Evolutionary conservation across 2,113 vertebrate species (phyloP).

Genomic region (Equus przewalskii): DNA sequence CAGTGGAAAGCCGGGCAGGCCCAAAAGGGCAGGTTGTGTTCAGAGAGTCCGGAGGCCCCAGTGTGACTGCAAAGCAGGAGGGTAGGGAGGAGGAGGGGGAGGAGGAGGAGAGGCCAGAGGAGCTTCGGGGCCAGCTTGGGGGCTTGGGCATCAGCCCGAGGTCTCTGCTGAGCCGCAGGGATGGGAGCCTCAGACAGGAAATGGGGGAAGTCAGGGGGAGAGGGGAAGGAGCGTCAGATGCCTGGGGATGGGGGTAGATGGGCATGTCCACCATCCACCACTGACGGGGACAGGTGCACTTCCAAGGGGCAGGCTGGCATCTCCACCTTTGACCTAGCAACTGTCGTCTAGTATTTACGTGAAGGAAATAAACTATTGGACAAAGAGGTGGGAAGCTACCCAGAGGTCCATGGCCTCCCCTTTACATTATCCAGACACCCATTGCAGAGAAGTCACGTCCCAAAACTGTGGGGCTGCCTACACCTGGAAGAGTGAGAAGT

Average conservation of each 20-base stretch:
- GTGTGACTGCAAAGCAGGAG: neutral
- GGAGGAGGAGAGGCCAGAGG: neutral
- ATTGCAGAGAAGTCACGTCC: neutral
- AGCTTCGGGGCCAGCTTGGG: neutral
- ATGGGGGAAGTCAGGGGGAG: neutral
- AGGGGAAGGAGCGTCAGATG: neutral
- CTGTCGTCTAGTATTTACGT: neutral
- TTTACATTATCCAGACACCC: neutral
- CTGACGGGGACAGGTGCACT: neutral
- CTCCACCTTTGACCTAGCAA: neutral
- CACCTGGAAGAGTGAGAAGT: rapidly evolving
- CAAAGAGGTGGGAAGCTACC: neutral
- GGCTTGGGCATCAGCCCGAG: no score
- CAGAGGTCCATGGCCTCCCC: neutral
- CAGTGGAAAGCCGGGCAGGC: neutral
- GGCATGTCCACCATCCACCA: neutral
- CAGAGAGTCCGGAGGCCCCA: no score
- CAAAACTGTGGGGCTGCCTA: rapidly evolving
- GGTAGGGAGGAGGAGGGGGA: rapidly evolving
- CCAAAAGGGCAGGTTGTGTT: rapidly evolving
- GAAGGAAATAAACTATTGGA: neutral
- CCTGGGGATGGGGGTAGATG: neutral
- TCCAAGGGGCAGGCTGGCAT: neutral
- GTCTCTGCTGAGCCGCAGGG: neutral
- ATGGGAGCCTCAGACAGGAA: neutral